Percentiles rank a stretch among this genome's conserved stretches.
These are phyloP conservation scores for Drosophila macrospina DNA, from an alignment of 2,888 invertebrate genomes.

Conservation along the genomic window DNA sequence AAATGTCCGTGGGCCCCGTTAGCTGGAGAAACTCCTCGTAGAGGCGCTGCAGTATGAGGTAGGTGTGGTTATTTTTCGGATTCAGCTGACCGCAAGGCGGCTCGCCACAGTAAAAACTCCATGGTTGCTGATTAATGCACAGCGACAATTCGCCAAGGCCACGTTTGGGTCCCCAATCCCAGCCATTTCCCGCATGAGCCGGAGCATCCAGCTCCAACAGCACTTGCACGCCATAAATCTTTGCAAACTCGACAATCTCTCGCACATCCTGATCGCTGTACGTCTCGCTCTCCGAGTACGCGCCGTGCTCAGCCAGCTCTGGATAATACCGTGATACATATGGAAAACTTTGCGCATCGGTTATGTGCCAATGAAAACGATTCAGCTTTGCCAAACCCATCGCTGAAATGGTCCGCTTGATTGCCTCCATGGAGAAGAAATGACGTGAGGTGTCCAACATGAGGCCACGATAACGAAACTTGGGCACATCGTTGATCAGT, in stretches of 20 bases:
- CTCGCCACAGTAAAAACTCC: conserved; percentile 92
- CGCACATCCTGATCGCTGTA: conserved; percentile 90
- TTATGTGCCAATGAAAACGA: conserved; percentile 96
- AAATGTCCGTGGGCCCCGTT: conserved; percentile 91
- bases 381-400: conserved; percentile 96
- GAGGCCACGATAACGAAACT: conserved; percentile 92
- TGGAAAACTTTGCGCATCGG: conserved; percentile 97
- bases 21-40: conserved; percentile 91
- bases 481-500: conserved; percentile 91
- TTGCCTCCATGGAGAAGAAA: conserved; percentile 91
- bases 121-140: conserved; percentile 92
- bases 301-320: conserved; percentile 92
- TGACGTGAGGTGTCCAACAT: conserved; percentile 96
- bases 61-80: conserved; percentile 92
- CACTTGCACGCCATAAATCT: conserved; percentile 93
- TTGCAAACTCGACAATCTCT: conserved; percentile 91
- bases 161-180: conserved; percentile 92
- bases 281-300: conserved; percentile 92
- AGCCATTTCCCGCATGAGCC: conserved; percentile 94
- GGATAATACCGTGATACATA: conserved; percentile 91
- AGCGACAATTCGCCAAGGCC: conserved; percentile 92
- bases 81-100: conserved; percentile 95
- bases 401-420: conserved; percentile 92
- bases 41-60: conserved; percentile 89
- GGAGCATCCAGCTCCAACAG: conserved; percentile 96